A percentile compares a stretch with the other conserved stretches of the same genome.
Conservation (phyloP, 2,113 vertebrate genomes). For the Oreotrochilus melanogaster region DNA sequence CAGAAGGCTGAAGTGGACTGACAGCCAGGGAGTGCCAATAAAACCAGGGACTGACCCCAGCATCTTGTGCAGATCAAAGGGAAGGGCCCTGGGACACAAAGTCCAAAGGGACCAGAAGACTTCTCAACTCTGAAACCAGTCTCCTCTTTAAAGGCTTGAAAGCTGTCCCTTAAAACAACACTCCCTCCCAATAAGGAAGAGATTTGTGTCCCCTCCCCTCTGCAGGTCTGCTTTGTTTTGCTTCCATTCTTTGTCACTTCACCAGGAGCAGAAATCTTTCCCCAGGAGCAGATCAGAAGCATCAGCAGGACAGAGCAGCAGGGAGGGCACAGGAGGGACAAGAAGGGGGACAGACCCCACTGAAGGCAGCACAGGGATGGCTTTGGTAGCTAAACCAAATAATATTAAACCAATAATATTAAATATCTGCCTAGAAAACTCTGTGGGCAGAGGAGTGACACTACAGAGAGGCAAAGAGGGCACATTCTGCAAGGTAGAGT, state of each 20-base stretch:
- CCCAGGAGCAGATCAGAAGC: neutral
- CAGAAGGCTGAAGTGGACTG: rapidly evolving
- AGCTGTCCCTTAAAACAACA: neutral
- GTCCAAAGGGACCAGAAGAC: neutral
- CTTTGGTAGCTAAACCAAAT: neutral
- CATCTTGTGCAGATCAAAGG: too few relatives aligned
- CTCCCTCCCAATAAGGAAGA: neutral
- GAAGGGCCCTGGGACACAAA: neutral
- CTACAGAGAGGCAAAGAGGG: neutral
- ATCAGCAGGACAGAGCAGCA: neutral
- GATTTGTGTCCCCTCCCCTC: too few relatives aligned
- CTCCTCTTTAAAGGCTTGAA: too few relatives aligned
- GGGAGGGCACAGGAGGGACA: neutral
- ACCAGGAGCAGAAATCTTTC: neutral
- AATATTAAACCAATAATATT: too few relatives aligned
- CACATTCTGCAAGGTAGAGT: rapidly evolving
- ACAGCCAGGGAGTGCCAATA: too few relatives aligned
- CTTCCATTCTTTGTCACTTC: neutral
- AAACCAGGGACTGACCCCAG: too few relatives aligned
- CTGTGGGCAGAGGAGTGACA: rapidly evolving
- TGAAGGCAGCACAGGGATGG: neutral
- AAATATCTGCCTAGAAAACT: neutral
- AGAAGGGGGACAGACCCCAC: rapidly evolving
- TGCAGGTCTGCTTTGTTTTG: neutral
- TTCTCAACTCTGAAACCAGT: neutral